Conservation (phyloP, 1,140 invertebrate genomes). For the Lepidurus apus region DNA sequence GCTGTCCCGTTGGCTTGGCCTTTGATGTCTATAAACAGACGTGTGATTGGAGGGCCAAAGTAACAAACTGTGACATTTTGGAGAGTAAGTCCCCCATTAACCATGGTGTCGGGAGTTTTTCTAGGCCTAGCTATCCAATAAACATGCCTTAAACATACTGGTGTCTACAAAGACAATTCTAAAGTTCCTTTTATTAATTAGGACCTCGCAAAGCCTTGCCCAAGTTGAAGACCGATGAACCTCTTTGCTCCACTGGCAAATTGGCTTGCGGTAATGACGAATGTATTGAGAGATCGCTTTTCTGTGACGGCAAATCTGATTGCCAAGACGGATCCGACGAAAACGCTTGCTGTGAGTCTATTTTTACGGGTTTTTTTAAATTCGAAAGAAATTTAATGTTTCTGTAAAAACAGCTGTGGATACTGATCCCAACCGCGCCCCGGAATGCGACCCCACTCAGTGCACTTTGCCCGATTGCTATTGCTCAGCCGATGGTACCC, state of each 20-base stretch:
- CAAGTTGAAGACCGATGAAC: conserved; percentile 83
- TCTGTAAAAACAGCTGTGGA: conserved; percentile 62
- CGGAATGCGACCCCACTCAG: conserved; percentile 79
- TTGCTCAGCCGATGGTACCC: conserved; percentile 85
- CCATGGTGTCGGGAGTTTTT: neutral
- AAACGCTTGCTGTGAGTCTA: conserved; percentile 80
- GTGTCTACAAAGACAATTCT: neutral
- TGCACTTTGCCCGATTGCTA: conserved; percentile 87
- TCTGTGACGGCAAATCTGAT: conserved; percentile 86
- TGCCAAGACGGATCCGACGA: conserved; percentile 93
- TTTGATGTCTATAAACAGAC: conserved; percentile 91
- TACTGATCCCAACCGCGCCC: conserved; percentile 78
- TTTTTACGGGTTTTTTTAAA: neutral
- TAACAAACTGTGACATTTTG: conserved; percentile 85
- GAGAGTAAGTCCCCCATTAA: conserved; percentile 72
- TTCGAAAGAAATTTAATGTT: too few relatives aligned
- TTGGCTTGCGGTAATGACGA: conserved; percentile 82
- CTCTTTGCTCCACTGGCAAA: conserved; percentile 79
- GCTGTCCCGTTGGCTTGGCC: conserved; percentile 80
- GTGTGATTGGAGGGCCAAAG: conserved; percentile 91
- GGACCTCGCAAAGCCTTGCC: conserved; percentile 82
- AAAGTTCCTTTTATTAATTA: conserved; percentile 47
- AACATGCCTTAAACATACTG: neutral
- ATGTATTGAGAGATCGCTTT: conserved; percentile 81
- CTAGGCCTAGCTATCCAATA: neutral